Evolutionary conservation across 2,113 vertebrate genomes (phyloP).

Genomic region (Alexandromys fortis): DNA sequence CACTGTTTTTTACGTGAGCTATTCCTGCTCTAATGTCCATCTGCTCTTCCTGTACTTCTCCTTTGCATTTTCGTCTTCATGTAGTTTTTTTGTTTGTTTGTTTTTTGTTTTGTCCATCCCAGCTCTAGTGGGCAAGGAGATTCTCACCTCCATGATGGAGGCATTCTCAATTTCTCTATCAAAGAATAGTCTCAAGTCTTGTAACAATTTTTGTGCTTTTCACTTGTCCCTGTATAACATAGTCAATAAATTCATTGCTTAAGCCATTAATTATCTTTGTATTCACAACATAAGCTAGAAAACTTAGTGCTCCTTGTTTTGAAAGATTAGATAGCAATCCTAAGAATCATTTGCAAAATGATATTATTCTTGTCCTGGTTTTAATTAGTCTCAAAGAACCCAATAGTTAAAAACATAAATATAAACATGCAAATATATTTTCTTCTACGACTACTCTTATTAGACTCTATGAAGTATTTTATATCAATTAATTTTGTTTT

Average conservation of each 20-base stretch:
- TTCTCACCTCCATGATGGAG: neutral
- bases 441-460: neutral
- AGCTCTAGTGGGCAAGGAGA: neutral
- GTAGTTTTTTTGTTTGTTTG: too few relatives aligned
- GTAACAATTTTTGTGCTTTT: neutral
- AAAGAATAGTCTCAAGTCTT: neutral
- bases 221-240: neutral
- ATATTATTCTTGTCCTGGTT: too few relatives aligned
- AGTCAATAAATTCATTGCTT: neutral
- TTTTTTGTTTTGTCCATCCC: neutral
- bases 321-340: neutral
- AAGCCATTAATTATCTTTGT: neutral
- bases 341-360: neutral
- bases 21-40: fast-evolving
- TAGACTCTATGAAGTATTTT: neutral
- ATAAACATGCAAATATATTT: neutral
- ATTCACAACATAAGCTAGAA: neutral
- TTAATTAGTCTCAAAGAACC: too few relatives aligned
- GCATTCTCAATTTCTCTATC: neutral
- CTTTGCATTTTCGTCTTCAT: neutral
- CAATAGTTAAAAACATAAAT: slow-evolving; percentile 33
- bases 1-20: fast-evolving
- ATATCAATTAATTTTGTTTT: neutral
- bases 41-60: neutral
- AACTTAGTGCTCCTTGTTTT: neutral